Evolutionary conservation across 2,113 vertebrate species (phyloP), one percentile per base, ranked within the genome.

Genomic region (Gallinago paraguaiae): DNA sequence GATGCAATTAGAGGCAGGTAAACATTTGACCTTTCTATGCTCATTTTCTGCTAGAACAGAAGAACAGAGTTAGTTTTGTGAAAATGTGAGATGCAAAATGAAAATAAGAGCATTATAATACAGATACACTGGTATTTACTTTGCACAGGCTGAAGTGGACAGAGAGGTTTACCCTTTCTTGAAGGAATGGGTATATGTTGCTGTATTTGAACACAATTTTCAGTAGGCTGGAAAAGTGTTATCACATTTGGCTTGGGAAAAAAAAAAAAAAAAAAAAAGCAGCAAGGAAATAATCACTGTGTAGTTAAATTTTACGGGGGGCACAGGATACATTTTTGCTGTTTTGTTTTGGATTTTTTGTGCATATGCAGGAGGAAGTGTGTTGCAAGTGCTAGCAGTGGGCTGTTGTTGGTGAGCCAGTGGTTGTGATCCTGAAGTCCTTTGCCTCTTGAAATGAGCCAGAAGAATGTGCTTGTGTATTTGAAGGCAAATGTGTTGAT

Each of bases 351-450:
- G 27, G 28, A 30, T 39, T 6, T 27, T 33, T 60, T 69, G 60
- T 16, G 1, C 13, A 19, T 23, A 1, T 1, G 1, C 23, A 25
- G 10, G 43, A 59, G 25, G 28, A 27, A 46, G 22, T 22, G 18
- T 61, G 6, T 33, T 74, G 54, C 61, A 68, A 30, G 22, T 46
- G 27, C 63, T 69, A 33, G 18, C 46, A 50, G 35, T 14, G 48
- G 17, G 14, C 30, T 72, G 22, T 39, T 18, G 17, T 53, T 74
- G 35, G 74, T n/a, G 48, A 68, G n/a, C 30, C 18, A 33, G 60
- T 1, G 1, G 35, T 31, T 75, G 4, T 56, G 28, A 80, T 35
- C 35, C 17, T 35, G 31, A 54, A 12, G 23, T 67, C 13, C 25
- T 19, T 33, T 53, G 11, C 57, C n/a, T 86, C 27, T 43, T 65